Evolutionary conservation across 2,888 invertebrate genomes (phyloP).

Genomic region (Leptinotarsa haldemani): DNA sequence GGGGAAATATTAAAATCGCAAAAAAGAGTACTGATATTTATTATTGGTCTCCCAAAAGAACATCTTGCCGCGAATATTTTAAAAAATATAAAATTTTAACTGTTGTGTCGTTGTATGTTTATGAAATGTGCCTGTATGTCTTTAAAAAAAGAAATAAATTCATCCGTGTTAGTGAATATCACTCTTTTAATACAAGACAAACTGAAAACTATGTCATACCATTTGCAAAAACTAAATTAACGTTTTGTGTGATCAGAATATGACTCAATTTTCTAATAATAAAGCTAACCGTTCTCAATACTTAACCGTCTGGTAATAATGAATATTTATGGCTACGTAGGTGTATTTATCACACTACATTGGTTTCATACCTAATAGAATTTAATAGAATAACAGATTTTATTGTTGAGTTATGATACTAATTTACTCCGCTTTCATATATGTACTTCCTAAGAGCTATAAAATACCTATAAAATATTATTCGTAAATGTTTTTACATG

Average conservation of each 20-base stretch:
- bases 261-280: conserved; percentile 9
- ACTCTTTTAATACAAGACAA: too few species aligned
- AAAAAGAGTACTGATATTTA: too few species aligned
- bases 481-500: background rate
- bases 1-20: too few species aligned
- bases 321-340: conserved; percentile 23
- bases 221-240: too few species aligned
- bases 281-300: background rate
- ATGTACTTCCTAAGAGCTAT: background rate
- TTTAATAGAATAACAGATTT: conserved; percentile 17
- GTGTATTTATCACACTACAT: conserved; percentile 23
- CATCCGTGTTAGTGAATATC: too few species aligned
- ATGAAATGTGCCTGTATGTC: too few species aligned
- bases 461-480: background rate
- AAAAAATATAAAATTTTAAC: too few species aligned
- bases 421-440: conserved; percentile 9
- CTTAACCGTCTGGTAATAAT: background rate
- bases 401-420: conserved; percentile 18
- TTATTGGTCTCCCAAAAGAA: too few species aligned
- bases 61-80: too few species aligned
- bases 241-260: background rate
- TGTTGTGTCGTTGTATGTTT: too few species aligned
- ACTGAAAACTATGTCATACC: too few species aligned
- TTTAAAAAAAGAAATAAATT: too few species aligned
- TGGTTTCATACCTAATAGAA: conserved; percentile 20